Conservation (phyloP, 1,140 invertebrate genomes). For the Drosophila subobscura region DNA sequence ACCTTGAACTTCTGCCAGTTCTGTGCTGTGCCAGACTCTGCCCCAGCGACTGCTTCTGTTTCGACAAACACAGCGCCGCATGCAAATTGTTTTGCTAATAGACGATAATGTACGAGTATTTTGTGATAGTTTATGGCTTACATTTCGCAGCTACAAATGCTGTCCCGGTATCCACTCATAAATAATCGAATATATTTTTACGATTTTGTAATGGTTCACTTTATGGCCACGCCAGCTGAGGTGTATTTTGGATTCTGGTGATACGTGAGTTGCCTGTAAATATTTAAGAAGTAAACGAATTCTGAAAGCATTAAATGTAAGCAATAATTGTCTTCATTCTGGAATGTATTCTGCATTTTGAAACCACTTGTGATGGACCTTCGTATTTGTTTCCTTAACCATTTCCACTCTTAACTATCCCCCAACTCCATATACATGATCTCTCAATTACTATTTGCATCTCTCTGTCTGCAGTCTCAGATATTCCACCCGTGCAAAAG, state of each 20-base stretch:
- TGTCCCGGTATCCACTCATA: conserved; percentile 62
- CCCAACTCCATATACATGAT: not conserved
- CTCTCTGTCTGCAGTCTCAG: not conserved
- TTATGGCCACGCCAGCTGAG: conserved; percentile 13
- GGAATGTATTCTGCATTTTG: no score
- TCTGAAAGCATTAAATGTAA: no score
- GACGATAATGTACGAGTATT: conserved; percentile 57
- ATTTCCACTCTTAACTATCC: not conserved
- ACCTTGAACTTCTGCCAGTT: conserved; percentile 59
- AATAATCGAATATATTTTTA: conserved; percentile 52
- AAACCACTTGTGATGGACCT: no score
- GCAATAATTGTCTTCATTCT: no score
- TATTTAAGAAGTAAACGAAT: not conserved
- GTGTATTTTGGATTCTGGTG: conserved; percentile 42
- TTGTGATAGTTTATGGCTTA: conserved; percentile 61
- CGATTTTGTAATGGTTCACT: conserved; percentile 57
- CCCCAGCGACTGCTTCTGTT: conserved; percentile 25
- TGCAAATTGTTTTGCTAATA: conserved; percentile 67
- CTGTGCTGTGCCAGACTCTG: conserved; percentile 2
- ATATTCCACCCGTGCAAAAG: not conserved
- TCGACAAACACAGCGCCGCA: conserved; percentile 15
- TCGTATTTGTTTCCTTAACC: no score
- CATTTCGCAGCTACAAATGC: conserved; percentile 35
- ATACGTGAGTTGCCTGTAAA: conserved; percentile 47
- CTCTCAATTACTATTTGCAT: not conserved